Conservation (phyloP, 1,140 invertebrate species). For the Drosophila persimilis region DNA sequence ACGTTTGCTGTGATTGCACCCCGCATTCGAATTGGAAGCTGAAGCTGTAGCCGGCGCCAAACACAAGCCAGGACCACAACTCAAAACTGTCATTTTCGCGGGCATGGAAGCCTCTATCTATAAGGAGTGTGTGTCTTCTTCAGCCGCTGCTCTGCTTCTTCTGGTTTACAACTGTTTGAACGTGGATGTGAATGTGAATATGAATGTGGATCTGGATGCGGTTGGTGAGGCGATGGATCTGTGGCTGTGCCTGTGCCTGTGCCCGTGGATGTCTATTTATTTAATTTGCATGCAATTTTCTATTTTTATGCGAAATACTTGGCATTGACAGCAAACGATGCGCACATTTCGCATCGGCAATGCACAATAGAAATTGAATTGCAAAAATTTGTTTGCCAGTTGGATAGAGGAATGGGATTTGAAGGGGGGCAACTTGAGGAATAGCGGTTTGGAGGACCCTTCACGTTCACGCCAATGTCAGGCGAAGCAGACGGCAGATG, state of each 20-base stretch:
- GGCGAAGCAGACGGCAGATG: not conserved
- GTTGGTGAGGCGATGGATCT: constrained; percentile 12
- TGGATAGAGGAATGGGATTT: constrained; percentile 44
- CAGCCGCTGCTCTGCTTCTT: not conserved
- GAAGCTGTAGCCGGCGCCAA: constrained; percentile 4
- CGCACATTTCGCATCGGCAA: constrained; percentile 58
- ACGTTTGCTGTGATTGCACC: constrained; percentile 75
- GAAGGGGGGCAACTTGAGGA: constrained; percentile 19
- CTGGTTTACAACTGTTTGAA: constrained; percentile 4
- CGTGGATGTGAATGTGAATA: not conserved
- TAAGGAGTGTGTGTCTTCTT: too few species aligned
- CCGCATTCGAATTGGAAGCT: constrained; percentile 30
- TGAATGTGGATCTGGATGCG: not conserved
- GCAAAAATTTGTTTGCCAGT: constrained; percentile 78
- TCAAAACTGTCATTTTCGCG: constrained; percentile 68
- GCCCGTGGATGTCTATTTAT: constrained; percentile 69
- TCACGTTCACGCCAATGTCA: constrained; percentile 64
- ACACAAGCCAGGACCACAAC: constrained; percentile 41
- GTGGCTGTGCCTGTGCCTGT: constrained; percentile 13
- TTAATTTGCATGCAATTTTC: constrained; percentile 81
- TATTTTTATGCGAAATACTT: constrained; percentile 76
- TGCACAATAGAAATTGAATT: constrained; percentile 79
- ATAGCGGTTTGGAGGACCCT: constrained; percentile 40
- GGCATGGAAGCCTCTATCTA: constrained; percentile 13
- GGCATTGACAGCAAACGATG: constrained; percentile 76